Evolutionary conservation across 2,797 vertebrate species (phyloP).

Genomic region (Arnoldichthys spilopterus): DNA sequence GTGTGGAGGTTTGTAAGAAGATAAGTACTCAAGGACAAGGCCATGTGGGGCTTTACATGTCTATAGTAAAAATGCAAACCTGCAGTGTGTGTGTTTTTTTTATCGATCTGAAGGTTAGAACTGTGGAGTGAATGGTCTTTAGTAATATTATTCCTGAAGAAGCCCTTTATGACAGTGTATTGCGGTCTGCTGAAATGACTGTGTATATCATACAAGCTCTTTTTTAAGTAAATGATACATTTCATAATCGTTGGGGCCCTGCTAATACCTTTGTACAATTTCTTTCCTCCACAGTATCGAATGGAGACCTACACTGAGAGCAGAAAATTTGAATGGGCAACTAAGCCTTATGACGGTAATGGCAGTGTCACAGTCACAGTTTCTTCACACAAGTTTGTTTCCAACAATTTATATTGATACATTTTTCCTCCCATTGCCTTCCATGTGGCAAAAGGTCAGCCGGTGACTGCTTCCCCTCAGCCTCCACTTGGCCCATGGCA

Average conservation of each 20-base stretch:
- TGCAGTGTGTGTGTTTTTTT: background rate
- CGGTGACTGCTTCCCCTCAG: constrained; percentile 17
- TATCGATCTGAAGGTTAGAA: too few relatives aligned
- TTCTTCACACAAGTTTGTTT: background rate
- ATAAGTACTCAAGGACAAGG: too few relatives aligned
- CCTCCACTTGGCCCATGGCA: constrained; percentile 49
- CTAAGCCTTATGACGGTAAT: constrained; percentile 22
- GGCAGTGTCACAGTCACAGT: background rate
- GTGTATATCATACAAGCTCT: background rate
- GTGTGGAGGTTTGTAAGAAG: too few relatives aligned
- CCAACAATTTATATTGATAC: constrained; percentile 30
- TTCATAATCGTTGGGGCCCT: background rate
- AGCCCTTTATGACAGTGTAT: too few relatives aligned
- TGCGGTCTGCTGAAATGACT: too few relatives aligned
- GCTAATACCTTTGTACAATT: background rate
- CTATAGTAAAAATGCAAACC: too few relatives aligned
- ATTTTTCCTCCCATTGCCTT: constrained; percentile 26
- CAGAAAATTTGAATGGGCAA: constrained; percentile 43
- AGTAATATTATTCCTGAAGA: too few relatives aligned
- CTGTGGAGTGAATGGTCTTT: too few relatives aligned
- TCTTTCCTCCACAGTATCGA: constrained; percentile 60
- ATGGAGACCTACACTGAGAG: constrained; percentile 62
- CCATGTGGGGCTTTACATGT: too few relatives aligned
- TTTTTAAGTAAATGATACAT: background rate
- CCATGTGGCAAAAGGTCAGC: constrained; percentile 45